Conservation (phyloP, 2,888 invertebrate species). For the Leucoma salicis region DNA sequence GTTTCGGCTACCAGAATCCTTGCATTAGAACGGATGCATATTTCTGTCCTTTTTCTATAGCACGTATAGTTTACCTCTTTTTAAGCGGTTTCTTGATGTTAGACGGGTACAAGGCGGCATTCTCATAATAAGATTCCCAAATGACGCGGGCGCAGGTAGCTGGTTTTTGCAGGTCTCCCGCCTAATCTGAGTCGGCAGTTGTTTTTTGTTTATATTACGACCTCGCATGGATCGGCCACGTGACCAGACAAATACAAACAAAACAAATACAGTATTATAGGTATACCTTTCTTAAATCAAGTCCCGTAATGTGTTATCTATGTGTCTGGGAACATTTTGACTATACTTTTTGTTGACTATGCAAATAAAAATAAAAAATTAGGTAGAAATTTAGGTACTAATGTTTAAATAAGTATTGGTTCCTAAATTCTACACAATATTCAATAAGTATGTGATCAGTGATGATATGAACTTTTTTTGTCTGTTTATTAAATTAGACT, state of each 20-base stretch:
- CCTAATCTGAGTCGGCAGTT: slow-evolving; percentile 55
- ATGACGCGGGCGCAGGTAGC: slow-evolving; percentile 68
- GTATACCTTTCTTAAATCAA: too few species aligned
- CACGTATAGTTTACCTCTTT: slow-evolving; percentile 50
- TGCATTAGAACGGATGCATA: slow-evolving; percentile 47
- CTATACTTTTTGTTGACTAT: too few species aligned
- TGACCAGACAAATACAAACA: slow-evolving; percentile 33
- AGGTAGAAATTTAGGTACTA: too few species aligned
- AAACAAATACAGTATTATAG: too few species aligned
- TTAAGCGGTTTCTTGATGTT: slow-evolving; percentile 48
- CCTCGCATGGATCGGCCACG: slow-evolving; percentile 56
- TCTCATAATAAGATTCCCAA: slow-evolving; percentile 51
- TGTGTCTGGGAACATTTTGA: too few species aligned
- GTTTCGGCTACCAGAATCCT: slow-evolving; percentile 73
- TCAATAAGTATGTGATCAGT: too few species aligned
- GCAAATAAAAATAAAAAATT: too few species aligned
- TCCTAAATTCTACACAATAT: too few species aligned
- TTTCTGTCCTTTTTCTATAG: slow-evolving; percentile 50
- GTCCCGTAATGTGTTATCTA: too few species aligned
- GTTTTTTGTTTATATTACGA: slow-evolving; percentile 56
- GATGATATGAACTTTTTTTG: too few species aligned
- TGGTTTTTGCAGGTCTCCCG: slow-evolving; percentile 66
- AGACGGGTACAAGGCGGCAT: slow-evolving; percentile 46
- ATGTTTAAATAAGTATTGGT: too few species aligned
- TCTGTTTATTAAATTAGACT: too few species aligned